A percentile compares a stretch with the other conserved stretches of the same genome.
Conservation (phyloP, 2,797 vertebrate genomes). For the Brotula barbata region DNA sequence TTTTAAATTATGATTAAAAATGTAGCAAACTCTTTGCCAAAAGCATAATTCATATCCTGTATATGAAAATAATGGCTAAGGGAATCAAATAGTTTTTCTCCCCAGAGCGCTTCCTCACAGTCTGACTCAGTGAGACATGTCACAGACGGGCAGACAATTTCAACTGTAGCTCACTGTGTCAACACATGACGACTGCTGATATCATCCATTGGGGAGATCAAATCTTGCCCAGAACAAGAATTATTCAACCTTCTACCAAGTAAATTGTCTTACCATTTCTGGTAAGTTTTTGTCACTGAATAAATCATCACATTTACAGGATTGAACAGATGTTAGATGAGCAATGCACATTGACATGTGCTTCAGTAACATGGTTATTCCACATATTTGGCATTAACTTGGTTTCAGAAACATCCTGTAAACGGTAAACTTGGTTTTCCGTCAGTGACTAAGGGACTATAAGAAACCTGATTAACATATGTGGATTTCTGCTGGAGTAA, state of each 20-base stretch:
- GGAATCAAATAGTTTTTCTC: constrained; percentile 37
- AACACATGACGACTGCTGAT: constrained; percentile 25
- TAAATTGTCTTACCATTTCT: background rate
- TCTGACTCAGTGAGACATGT: constrained; percentile 44
- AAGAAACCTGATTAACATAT: too few relatives aligned
- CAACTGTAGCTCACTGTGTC: constrained; percentile 17
- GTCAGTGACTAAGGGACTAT: too few relatives aligned
- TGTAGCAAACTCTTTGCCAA: constrained; percentile 17
- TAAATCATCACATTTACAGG: background rate
- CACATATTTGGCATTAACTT: too few relatives aligned
- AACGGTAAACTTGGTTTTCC: too few relatives aligned
- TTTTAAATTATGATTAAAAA: constrained; percentile 29
- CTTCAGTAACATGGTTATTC: too few relatives aligned
- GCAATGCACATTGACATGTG: too few relatives aligned
- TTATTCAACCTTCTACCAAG: background rate
- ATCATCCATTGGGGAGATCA: constrained; percentile 3
- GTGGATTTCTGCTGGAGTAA: too few relatives aligned
- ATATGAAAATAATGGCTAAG: background rate
- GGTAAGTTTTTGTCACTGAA: background rate
- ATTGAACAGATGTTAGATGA: background rate
- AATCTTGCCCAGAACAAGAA: background rate
- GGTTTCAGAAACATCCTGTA: too few relatives aligned
- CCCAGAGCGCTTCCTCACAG: background rate
- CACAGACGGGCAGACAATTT: constrained; percentile 7
- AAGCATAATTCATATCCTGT: constrained; percentile 8